Evolutionary conservation across 2,888 invertebrate species (phyloP), one percentile per base, ranked within the genome.

Genomic region (Margaritifera margaritifera): DNA sequence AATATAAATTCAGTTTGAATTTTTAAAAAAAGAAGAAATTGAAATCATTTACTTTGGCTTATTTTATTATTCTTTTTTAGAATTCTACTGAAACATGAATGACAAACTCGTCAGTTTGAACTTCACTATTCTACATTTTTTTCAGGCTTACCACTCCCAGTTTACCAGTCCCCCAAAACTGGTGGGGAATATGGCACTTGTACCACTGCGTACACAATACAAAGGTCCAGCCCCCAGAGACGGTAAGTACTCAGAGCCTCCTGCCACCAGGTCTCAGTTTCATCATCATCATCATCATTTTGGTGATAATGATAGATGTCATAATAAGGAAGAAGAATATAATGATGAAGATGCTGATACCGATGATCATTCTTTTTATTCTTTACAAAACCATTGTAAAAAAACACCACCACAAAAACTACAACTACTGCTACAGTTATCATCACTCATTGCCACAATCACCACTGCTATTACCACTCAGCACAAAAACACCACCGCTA

Each of bases 91-190:
- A 59, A 25, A 4, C 5, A n/a, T n/a, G n/a, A n/a, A n/a, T n/a
- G n/a, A n/a, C n/a, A n/a, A n/a, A n/a, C n/a, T n/a, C n/a, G n/a
- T n/a, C n/a, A 59, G 11, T 22, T 22, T 25, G 6, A 27, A 8
- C 15, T 15, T 66, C n/a, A 50, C 6, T 42, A 20, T 62, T 31
- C 6, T 42, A 42, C 42, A 42, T 42, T 42, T 42, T n/a, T 80
- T 92, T 67, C 89, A 97, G 96, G 98, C 99, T 3, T 99, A 98
- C 91, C 99, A 99, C 90, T 99, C 99, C 0, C 94, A 94, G 83
- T 93, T 97, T 84, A 91, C 93, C 51, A 94, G 94, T 69, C 93
- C 93, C 82, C 92, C 93, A 64, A 93, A 94, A 83, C 91, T 93
- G 50, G 92, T 98, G 63, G 98, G 98, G 18, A 99, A 99, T 89